Evolutionary conservation across 2,113 vertebrate genomes (phyloP).

Genomic region (Raphicerus campestris): DNA sequence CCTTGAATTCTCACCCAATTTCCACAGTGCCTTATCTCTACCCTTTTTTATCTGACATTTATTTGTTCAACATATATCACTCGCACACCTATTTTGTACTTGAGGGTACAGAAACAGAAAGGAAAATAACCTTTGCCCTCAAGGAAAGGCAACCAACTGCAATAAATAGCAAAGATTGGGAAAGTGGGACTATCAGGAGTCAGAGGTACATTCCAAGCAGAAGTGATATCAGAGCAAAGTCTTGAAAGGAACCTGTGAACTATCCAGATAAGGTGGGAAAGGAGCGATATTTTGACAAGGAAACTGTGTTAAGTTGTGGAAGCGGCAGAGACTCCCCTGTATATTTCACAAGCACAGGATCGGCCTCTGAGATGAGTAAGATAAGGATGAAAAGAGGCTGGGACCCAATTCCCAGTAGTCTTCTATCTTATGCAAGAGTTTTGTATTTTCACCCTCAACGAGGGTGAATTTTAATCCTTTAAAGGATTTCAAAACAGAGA

Average conservation of each 20-base stretch:
- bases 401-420: background rate
- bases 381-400: background rate
- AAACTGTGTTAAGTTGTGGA: background rate
- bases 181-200: background rate
- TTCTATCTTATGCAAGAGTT: background rate
- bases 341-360: background rate
- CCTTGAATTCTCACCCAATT: background rate
- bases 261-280: background rate
- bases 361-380: background rate
- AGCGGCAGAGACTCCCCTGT: background rate
- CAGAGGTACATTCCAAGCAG: background rate
- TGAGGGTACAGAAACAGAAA: slow-evolving; percentile 9
- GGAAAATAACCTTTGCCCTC: background rate
- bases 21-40: background rate
- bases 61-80: background rate
- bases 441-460: background rate
- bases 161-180: background rate
- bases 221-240: background rate
- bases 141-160: background rate
- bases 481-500: background rate
- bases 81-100: background rate
- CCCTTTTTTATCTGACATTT: background rate
- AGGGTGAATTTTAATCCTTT: background rate
- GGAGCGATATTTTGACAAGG: background rate
- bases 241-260: background rate